A percentile compares a stretch with the other conserved stretches of the same genome.
Evolutionary conservation across 2,113 vertebrate genomes (phyloP).

Genomic region (Leptosomus discolor): DNA sequence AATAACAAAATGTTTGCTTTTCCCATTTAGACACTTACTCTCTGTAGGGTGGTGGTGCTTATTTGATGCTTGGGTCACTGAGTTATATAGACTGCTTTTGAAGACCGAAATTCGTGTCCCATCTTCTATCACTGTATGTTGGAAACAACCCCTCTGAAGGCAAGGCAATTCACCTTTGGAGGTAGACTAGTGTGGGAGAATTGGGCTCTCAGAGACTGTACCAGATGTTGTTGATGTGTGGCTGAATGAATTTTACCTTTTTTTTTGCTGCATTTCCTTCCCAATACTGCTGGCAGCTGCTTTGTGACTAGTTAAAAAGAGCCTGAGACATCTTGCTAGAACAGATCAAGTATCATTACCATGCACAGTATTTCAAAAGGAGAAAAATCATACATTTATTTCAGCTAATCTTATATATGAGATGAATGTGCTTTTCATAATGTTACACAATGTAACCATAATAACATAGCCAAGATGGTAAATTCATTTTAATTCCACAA

Average conservation of each 20-base stretch:
- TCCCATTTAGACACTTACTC: not conserved
- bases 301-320: conserved; percentile 39
- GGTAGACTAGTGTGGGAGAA: not conserved
- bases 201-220: not conserved
- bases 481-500: conserved; percentile 69
- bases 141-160: not conserved
- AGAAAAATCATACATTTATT: conserved; percentile 50
- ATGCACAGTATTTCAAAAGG: conserved; percentile 21
- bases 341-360: conserved; percentile 18
- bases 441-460: conserved; percentile 61
- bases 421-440: conserved; percentile 52
- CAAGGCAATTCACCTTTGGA: not conserved
- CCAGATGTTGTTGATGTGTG: conserved; percentile 18
- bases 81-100: not conserved
- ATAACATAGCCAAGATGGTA: conserved; percentile 52
- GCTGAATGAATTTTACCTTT: conserved; percentile 11
- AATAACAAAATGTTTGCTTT: not conserved
- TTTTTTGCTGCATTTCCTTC: conserved; percentile 15
- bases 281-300: conserved; percentile 27
- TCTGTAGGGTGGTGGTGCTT: not conserved
- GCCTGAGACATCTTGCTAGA: conserved; percentile 21
- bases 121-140: not conserved
- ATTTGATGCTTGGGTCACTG: not conserved
- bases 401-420: conserved; percentile 53
- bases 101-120: not conserved